phyloP scores from a whole-genome alignment of 2,888 invertebrate species.

The Platypus cylindrus region DNA sequence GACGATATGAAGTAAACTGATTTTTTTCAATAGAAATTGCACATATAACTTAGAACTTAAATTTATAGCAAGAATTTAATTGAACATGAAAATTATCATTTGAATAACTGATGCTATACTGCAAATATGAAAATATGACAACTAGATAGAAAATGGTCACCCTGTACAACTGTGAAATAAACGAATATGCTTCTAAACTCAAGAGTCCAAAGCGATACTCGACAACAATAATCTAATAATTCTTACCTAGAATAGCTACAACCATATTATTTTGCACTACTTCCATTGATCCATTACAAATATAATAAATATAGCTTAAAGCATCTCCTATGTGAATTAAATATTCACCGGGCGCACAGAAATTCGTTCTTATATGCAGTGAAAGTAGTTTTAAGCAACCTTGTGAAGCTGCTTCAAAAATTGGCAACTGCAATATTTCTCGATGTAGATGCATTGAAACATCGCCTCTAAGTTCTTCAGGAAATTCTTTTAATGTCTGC shows the following conservation, averaged over 20 bases:
- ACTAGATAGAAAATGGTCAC: too few relatives aligned
- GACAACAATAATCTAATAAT: too few relatives aligned
- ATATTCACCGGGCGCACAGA: slow-evolving; percentile 93
- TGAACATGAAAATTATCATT: too few relatives aligned
- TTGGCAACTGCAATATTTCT: slow-evolving; percentile 85
- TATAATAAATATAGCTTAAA: slow-evolving; percentile 84
- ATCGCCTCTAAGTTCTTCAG: slow-evolving; percentile 88
- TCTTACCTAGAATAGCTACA: slow-evolving; percentile 87
- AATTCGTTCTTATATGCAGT: slow-evolving; percentile 84
- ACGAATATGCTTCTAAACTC: too few relatives aligned
- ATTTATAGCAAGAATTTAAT: too few relatives aligned
- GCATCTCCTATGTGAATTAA: slow-evolving; percentile 91
- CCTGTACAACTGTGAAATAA: too few relatives aligned
- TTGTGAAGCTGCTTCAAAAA: slow-evolving; percentile 89
- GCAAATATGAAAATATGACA: too few relatives aligned
- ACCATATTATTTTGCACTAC: slow-evolving; percentile 94
- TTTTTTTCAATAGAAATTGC: too few relatives aligned
- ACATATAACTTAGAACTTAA: too few relatives aligned
- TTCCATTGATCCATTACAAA: slow-evolving; percentile 96
- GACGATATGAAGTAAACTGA: too few relatives aligned
- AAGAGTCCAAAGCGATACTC: too few relatives aligned
- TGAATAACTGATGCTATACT: too few relatives aligned
- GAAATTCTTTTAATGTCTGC: slow-evolving; percentile 89
- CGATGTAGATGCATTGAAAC: slow-evolving; percentile 92
- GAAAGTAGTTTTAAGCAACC: slow-evolving; percentile 88